Percentiles rank a stretch among this genome's conserved stretches.
Conservation (phyloP, 37 sponge, comb jelly and placozoan species). For the Spongilla lacustris region DNA sequence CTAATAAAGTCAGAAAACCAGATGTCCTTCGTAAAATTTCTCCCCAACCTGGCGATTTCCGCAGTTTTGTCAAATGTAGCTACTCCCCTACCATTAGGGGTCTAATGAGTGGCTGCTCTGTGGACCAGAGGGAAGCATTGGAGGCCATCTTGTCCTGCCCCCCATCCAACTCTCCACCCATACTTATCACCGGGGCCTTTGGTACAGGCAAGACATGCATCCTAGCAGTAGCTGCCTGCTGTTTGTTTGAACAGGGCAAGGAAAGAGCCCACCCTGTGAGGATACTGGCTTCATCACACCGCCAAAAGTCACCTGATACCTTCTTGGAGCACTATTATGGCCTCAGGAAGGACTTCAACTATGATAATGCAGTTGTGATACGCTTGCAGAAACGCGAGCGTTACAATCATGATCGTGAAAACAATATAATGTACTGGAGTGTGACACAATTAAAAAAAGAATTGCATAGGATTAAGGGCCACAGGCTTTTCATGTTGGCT, state of each 20-base stretch:
- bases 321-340: slow-evolving; percentile 30
- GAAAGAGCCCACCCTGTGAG: neutral
- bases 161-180: slow-evolving; percentile 31
- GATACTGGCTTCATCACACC: slow-evolving; percentile 45
- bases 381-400: neutral
- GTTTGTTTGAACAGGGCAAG: neutral
- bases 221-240: slow-evolving; percentile 43
- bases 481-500: neutral
- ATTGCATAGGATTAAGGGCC: neutral
- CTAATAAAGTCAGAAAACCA: no score
- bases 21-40: slow-evolving; percentile 12
- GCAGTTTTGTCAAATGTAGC: neutral
- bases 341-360: neutral
- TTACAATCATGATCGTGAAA: neutral
- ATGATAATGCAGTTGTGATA: neutral
- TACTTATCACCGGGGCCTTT: slow-evolving; percentile 60
- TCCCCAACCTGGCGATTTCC: neutral
- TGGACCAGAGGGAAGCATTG: neutral
- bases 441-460: neutral
- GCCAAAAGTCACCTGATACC: slow-evolving; percentile 46
- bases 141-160: neutral
- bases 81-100: neutral
- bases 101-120: neutral
- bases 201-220: slow-evolving; percentile 65
- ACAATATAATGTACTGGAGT: neutral